phyloP scores from a whole-genome alignment of 2,888 invertebrate species.

The Drosophila macrospina region DNA sequence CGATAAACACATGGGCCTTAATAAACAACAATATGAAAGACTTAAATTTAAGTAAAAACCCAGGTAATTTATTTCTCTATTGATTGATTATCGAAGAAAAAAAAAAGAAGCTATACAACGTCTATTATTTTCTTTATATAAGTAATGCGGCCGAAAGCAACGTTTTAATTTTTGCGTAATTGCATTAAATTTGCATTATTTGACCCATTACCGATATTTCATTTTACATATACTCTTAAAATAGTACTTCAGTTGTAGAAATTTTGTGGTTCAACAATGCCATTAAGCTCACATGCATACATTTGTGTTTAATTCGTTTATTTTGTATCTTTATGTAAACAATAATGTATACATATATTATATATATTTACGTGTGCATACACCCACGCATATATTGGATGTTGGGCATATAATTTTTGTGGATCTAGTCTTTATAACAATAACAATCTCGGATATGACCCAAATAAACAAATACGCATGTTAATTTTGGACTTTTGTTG shows the following conservation, averaged over 20 bases:
- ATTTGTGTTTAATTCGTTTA: neutral
- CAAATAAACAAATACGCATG: neutral
- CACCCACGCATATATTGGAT: neutral
- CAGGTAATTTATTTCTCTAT: conserved; percentile 1
- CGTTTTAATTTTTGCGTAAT: conserved; percentile 9
- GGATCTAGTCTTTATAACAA: neutral
- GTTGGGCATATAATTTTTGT: neutral
- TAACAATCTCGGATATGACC: neutral
- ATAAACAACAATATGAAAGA: conserved; percentile 36
- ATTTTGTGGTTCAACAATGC: neutral
- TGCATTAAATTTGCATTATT: conserved; percentile 8
- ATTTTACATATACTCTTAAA: neutral
- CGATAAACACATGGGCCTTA: conserved; percentile 32
- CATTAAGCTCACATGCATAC: neutral
- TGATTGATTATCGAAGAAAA: conserved; percentile 4
- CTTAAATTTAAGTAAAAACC: conserved; percentile 21
- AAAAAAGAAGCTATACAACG: conserved; percentile 6
- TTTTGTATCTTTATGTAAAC: neutral
- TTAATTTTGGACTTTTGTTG: neutral
- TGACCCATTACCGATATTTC: neutral
- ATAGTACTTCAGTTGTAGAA: neutral
- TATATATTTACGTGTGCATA: neutral
- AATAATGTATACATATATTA: neutral
- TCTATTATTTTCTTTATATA: conserved; percentile 26
- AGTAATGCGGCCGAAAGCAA: conserved; percentile 8